These are phyloP conservation scores for Trissoscelio sp. DNA, from an alignment of 2,888 invertebrate species.

Conservation along the genomic window DNA sequence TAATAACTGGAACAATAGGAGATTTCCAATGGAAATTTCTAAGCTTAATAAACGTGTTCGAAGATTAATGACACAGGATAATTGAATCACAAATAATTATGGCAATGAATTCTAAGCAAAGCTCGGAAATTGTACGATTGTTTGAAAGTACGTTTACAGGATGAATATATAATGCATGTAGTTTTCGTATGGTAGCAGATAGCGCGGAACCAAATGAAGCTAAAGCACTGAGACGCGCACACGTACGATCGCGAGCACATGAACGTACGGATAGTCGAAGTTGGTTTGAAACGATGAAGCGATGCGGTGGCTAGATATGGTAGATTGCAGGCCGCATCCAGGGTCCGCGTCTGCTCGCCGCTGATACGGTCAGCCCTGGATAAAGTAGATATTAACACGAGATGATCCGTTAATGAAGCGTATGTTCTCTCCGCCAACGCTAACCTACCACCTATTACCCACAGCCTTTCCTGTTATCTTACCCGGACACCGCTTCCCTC, in stretches of 20 bases:
- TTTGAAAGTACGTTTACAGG: constrained; percentile 68
- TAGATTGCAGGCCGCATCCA: constrained; percentile 76
- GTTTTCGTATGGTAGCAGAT: constrained; percentile 59
- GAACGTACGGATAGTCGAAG: constrained; percentile 48
- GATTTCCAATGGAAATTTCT: constrained; percentile 19
- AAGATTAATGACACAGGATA: constrained; percentile 51
- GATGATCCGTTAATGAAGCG: constrained; percentile 84
- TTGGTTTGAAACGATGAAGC: constrained; percentile 77
- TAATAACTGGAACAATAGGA: no score
- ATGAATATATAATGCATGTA: constrained; percentile 68
- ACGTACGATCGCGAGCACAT: constrained; percentile 36
- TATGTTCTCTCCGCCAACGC: constrained; percentile 79
- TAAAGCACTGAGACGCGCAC: constrained; percentile 44
- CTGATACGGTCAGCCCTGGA: constrained; percentile 83
- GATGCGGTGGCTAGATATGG: constrained; percentile 78
- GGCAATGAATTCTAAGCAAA: constrained; percentile 63
- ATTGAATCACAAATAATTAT: constrained; percentile 63
- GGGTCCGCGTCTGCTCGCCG: constrained; percentile 80
- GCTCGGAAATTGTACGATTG: constrained; percentile 66
- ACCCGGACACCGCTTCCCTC: constrained; percentile 80
- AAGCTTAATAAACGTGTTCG: constrained; percentile 39
- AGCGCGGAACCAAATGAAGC: constrained; percentile 57
- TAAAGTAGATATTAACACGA: constrained; percentile 84
- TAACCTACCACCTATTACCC: constrained; percentile 81
- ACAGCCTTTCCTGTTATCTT: constrained; percentile 82